Conservation (phyloP, 92 coral and sea anemone genomes). For the Heteractis magnifica region DNA sequence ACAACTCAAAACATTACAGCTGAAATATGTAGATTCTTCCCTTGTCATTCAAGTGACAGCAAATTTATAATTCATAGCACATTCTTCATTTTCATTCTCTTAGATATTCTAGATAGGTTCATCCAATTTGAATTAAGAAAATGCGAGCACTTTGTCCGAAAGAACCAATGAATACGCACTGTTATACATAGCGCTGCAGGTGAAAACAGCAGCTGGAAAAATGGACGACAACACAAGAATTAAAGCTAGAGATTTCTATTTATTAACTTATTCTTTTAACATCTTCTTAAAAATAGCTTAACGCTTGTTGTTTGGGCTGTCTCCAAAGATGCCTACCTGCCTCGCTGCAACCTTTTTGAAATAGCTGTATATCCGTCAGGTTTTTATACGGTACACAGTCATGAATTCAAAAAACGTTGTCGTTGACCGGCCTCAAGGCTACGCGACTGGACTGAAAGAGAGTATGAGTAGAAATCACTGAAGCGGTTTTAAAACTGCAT, state of each 20-base stretch:
- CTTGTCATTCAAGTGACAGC: conserved; percentile 11
- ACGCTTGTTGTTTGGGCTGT: no score
- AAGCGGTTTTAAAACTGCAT: no score
- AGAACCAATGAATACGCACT: not conserved
- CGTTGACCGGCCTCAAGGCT: no score
- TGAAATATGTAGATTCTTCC: conserved; percentile 13
- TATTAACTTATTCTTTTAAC: not conserved
- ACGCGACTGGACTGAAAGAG: no score
- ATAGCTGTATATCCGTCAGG: no score
- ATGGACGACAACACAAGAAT: not conserved
- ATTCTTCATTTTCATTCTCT: conserved; percentile 17
- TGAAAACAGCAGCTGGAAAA: not conserved
- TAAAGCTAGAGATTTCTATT: not conserved
- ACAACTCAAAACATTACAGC: conserved; percentile 15
- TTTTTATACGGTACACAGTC: no score
- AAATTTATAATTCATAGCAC: conserved; percentile 31
- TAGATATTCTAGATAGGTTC: conserved; percentile 18
- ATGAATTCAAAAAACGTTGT: no score
- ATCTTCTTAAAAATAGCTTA: not conserved
- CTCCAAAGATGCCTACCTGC: no score
- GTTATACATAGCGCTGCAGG: not conserved
- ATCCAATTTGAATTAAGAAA: conserved; percentile 5
- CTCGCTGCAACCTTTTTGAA: no score
- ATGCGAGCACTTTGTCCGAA: conserved; percentile 11
- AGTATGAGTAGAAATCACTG: no score